Conservation (phyloP, 2,113 vertebrate genomes). For the Euleptes europaea region DNA sequence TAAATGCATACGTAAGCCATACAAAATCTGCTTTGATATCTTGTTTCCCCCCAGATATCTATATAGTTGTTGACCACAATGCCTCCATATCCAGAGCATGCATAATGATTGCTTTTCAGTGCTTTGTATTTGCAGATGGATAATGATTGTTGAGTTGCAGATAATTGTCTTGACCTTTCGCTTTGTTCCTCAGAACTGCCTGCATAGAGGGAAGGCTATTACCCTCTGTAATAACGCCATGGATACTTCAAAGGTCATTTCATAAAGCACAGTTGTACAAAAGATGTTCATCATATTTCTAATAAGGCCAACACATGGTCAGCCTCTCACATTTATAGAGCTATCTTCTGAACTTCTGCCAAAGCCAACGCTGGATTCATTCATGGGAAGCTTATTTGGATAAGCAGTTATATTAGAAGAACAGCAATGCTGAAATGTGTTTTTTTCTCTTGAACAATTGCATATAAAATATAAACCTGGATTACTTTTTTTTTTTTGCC, state of each 20-base stretch:
- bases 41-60: background rate
- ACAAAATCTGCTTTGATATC: background rate
- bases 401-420: background rate
- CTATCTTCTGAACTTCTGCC: constrained; percentile 4
- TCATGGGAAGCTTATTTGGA: background rate
- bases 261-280: background rate
- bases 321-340: constrained; percentile 3
- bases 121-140: constrained; percentile 6
- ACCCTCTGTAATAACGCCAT: constrained; percentile 3
- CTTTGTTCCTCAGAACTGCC: background rate
- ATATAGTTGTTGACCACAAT: background rate
- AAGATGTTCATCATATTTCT: background rate
- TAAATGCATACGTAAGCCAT: background rate
- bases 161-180: background rate
- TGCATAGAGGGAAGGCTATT: constrained; percentile 10
- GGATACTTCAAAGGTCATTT: constrained; percentile 16
- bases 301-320: background rate
- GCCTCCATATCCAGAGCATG: background rate
- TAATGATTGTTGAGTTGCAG: constrained; percentile 7
- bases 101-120: background rate
- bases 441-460: background rate
- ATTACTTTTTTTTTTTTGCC: background rate
- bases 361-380: background rate
- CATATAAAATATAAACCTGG: background rate
- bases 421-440: background rate